Percentiles rank a stretch among this genome's conserved stretches.
Evolutionary conservation across 2,888 invertebrate species (phyloP).

Genomic region (Netelia fuscicornis): DNA sequence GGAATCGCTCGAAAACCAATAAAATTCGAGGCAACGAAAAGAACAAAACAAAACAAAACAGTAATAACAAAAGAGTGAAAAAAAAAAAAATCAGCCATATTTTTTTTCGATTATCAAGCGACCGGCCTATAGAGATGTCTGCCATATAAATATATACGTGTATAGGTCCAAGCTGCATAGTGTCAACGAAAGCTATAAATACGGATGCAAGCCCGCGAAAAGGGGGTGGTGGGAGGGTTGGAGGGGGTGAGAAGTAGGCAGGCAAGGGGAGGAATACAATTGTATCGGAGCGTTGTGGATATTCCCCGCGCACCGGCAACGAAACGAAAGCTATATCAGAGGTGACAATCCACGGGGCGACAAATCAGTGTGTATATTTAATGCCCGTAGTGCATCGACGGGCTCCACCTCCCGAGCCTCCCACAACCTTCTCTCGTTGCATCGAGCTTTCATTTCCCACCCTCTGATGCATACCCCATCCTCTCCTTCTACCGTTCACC

Average conservation of each 20-base stretch:
- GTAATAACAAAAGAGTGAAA: neutral
- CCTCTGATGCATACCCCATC: constrained; percentile 48
- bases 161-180: neutral
- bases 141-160: neutral
- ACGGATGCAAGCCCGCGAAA: neutral
- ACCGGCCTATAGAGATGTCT: neutral
- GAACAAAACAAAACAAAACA: constrained; percentile 15
- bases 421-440: constrained; percentile 28
- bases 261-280: constrained; percentile 4
- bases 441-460: constrained; percentile 62
- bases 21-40: neutral
- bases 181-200: neutral
- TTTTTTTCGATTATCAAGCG: neutral
- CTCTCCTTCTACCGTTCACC: constrained; percentile 54
- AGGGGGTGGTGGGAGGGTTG: constrained; percentile 9
- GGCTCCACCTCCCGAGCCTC: constrained; percentile 26
- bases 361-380: constrained; percentile 84
- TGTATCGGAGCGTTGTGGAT: constrained; percentile 61
- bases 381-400: constrained; percentile 77
- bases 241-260: neutral
- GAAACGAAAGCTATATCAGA: constrained; percentile 83
- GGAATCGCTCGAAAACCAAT: constrained; percentile 19
- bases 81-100: neutral
- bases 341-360: constrained; percentile 83
- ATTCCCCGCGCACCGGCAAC: constrained; percentile 70